These are phyloP conservation scores for Phortica magna DNA, from an alignment of 2,888 invertebrate genomes.

Conservation along the genomic window DNA sequence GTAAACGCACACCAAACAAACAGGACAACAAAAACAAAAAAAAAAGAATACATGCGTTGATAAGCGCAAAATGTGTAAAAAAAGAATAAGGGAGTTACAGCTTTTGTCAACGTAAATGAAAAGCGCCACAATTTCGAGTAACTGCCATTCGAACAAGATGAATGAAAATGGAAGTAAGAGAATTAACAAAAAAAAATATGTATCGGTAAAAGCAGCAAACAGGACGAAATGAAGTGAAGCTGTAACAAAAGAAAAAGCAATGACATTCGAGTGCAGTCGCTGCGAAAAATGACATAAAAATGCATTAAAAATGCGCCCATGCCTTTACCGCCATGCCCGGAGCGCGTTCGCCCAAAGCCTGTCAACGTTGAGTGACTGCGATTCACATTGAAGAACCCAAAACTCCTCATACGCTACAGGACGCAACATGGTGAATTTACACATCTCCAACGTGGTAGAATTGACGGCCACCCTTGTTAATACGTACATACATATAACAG, in stretches of 20 bases:
- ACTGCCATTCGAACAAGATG: constrained; percentile 15
- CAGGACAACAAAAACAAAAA: constrained; percentile 44
- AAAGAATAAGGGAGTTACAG: constrained; percentile 36
- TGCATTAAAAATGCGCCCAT: constrained; percentile 65
- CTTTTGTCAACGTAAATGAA: constrained; percentile 70
- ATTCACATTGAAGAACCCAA: background rate
- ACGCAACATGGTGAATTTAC: background rate
- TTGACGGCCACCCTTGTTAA: background rate
- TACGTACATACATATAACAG: background rate
- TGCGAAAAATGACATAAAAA: constrained; percentile 71
- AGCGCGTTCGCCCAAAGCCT: constrained; percentile 32
- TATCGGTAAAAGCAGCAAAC: background rate
- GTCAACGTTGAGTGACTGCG: constrained; percentile 68
- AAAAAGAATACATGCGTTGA: background rate
- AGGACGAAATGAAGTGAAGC: background rate
- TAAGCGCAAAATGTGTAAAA: constrained; percentile 34
- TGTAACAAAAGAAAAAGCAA: constrained; percentile 48
- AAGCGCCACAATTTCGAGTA: constrained; percentile 68
- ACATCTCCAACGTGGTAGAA: background rate
- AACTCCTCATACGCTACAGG: background rate
- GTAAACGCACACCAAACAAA: constrained; percentile 32
- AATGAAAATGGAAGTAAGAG: constrained; percentile 39
- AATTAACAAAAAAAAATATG: constrained; percentile 53
- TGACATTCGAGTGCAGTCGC: constrained; percentile 64
- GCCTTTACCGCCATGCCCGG: background rate